Evolutionary conservation across 2,888 invertebrate genomes (phyloP), one percentile per base, ranked within the genome.

Genomic region (Fabriciana adippe): DNA sequence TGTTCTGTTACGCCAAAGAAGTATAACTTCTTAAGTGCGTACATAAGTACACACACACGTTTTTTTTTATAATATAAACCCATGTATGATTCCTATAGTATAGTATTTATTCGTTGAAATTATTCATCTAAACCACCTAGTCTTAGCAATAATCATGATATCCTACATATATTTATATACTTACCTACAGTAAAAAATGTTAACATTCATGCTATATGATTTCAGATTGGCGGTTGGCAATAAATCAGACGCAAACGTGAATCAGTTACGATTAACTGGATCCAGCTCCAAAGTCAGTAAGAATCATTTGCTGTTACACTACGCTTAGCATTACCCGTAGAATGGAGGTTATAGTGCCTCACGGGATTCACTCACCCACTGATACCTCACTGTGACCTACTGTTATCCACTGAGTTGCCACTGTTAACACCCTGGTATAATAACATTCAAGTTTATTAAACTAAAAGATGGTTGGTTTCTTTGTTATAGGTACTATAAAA

Each of bases 221-320:
- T 93, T 93, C 88, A 95, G 95, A 93, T 90, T 87, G 77, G 82
- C 91, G 79, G 86, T 88, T 80, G 88, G 88, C 86, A 88, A 88
- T 86, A 89, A 90, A 80, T 81, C 92, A 82, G 88, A 89, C 83
- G 81, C 90, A 84, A 88, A 90, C 90, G 90, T 87, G 90, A 93
- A 88, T 91, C 90, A 90, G 89, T 86, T 92, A 87, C 93, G 91
- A 90, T 92, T 90, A 84, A 87, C 92, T 88, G 93, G 92, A 93
- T 90, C 95, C 94, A 95, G 96, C 95, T 95, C 95, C 97, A 98
- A 98, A 98, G 98, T 98, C 98, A 98, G 98, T 98, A 98, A 98
- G 98, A 98, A 97, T 96, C 96, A 94, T 94, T 94, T 90, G 84
- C 87, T 86, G 82, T 81, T 78, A 79, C 71, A 75, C 86, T 89